These are phyloP conservation scores for Rattus rattus DNA, from an alignment of 2,113 vertebrate genomes.

Conservation along the genomic window DNA sequence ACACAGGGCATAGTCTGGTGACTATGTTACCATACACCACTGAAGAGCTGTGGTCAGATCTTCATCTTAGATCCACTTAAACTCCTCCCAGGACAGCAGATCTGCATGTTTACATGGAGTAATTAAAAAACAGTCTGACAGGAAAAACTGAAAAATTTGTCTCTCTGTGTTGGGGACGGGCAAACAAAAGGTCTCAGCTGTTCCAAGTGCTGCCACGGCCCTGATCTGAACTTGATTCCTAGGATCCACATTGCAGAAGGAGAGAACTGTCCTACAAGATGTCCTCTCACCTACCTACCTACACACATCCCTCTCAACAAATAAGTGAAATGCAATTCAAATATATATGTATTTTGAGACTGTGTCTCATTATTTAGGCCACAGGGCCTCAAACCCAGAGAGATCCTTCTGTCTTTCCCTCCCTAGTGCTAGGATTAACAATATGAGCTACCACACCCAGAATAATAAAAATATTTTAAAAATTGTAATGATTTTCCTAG, in stretches of 20 bases:
- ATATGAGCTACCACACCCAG: background rate
- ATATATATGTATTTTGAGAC: background rate
- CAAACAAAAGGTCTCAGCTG: background rate
- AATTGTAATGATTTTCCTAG: background rate
- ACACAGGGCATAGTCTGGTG: rapidly evolving
- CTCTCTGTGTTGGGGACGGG: background rate
- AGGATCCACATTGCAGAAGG: background rate
- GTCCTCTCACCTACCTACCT: background rate
- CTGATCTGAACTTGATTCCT: background rate
- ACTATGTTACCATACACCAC: background rate
- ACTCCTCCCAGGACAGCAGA: background rate
- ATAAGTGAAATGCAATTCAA: background rate
- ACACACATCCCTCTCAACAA: background rate
- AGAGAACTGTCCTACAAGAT: background rate
- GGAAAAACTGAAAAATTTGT: background rate
- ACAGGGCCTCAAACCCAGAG: background rate
- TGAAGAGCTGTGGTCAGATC: background rate
- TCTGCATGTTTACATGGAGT: background rate
- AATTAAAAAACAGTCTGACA: background rate
- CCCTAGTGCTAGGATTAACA: background rate
- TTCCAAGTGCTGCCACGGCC: background rate
- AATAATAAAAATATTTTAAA: background rate
- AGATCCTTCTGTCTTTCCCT: background rate
- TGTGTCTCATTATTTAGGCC: background rate
- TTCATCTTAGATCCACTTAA: background rate